Conservation (phyloP, 2,113 vertebrate species). For the Arenaria interpres region DNA sequence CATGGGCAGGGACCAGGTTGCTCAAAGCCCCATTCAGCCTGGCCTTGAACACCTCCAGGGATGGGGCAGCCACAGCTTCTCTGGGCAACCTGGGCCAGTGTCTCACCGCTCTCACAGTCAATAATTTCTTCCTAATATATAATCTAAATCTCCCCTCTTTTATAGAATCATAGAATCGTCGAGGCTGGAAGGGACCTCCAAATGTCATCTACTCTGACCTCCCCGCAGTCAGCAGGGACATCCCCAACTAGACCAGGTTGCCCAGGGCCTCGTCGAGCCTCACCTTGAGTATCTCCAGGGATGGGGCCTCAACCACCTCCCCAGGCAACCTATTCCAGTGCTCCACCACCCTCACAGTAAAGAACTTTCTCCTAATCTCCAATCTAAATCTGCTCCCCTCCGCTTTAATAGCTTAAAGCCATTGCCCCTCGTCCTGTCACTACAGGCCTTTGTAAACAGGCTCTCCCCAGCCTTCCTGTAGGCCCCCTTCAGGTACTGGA, state of each 20-base stretch:
- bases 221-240: too few relatives aligned
- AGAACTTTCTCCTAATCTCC: neutral
- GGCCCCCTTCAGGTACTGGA: neutral
- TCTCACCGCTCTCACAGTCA: neutral
- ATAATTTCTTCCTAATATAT: neutral
- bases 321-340: neutral
- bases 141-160: neutral
- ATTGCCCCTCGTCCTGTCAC: fast-evolving
- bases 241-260: too few relatives aligned
- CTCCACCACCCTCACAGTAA: neutral
- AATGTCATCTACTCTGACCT: too few relatives aligned
- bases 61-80: neutral
- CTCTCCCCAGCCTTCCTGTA: neutral
- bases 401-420: too few relatives aligned
- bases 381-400: neutral
- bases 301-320: neutral
- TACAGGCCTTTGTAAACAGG: neutral
- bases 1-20: neutral
- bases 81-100: neutral
- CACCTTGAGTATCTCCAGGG: too few relatives aligned
- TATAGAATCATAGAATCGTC: too few relatives aligned
- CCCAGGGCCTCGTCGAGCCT: too few relatives aligned
- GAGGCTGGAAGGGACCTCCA: too few relatives aligned
- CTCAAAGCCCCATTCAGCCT: neutral
- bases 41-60: neutral